Conservation (phyloP, 2,797 vertebrate species). For the Okamejei kenojei region DNA sequence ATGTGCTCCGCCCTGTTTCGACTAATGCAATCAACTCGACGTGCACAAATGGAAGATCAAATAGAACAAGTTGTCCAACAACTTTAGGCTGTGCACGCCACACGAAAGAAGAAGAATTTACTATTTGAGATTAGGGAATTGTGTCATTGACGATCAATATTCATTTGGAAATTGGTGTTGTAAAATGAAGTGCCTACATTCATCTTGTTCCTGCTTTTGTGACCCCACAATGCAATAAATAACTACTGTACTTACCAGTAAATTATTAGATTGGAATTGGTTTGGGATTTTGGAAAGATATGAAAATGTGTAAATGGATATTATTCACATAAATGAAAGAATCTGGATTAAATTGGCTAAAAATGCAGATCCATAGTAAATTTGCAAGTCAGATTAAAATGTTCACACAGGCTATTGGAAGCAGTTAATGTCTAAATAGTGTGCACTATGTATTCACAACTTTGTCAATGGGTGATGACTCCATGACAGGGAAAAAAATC, state of each 20-base stretch:
- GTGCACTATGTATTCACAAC: neutral
- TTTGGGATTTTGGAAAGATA: neutral
- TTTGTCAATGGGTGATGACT: neutral
- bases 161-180: neutral
- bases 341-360: neutral
- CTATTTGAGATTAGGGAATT: neutral
- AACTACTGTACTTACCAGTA: neutral
- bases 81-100: no score
- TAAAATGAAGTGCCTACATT: neutral
- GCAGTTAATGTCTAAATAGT: neutral
- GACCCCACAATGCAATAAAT: neutral
- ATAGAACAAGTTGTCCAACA: no score
- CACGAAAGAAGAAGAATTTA: no score
- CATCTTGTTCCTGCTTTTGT: neutral
- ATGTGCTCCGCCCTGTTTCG: no score
- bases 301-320: neutral
- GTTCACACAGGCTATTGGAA: neutral
- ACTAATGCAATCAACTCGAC: no score
- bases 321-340: neutral
- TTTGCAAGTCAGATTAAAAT: neutral
- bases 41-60: no score
- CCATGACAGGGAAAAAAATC: neutral
- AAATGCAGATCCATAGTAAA: neutral
- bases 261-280: neutral
- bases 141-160: neutral